Evolutionary conservation across 1,140 invertebrate genomes (phyloP), one percentile per base, ranked within the genome.

Genomic region (Leptopilina boulardi): DNA sequence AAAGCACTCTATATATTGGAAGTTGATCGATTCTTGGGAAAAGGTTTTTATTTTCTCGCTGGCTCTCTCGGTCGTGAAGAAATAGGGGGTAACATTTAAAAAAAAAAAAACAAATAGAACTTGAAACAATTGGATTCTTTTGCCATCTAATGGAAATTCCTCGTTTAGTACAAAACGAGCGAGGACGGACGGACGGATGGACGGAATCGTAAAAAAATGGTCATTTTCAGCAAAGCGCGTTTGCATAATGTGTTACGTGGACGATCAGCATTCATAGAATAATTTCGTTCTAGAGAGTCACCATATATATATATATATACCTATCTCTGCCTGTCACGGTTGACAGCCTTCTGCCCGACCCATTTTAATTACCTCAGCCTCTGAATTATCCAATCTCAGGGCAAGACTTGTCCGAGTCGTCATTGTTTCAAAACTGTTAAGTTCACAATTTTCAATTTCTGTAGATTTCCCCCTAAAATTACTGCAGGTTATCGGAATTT

Each of bases 241-340:
- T 78, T 85, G 85, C 86, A 87, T 87, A 87, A 88, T 87, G 83
- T 79, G 80, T 82, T 80, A 79, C 82, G 78, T 74, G 76, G 66
- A n/a, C 82, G 80, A 88, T 88, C 84, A 88, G 82, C 83, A 89
- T 88, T 88, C 87, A 88, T 88, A 88, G 86, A 88, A 88, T 87
- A 89, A 89, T 89, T 89, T 88, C 82, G 77, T 86, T 83, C 80
- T 82, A 80, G 80, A 80, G 78, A 34, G 38, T 26, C 30, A 54
- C 78, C 30, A 34, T 6, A 34, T 6, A 34, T 6, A 3, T 6
- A 6, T 6, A 34, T 30, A 30, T 2, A 2, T 5, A 84, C 81
- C 82, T 86, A 86, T 86, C 85, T 84, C 85, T 84, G 82, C 80
- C 81, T 81, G 80, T 85, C 86, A 86, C 79, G 82, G 78, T 75